Percentiles rank a stretch among this genome's conserved stretches.
Conservation (phyloP, 2,113 vertebrate species). For the Cottus gobio region DNA sequence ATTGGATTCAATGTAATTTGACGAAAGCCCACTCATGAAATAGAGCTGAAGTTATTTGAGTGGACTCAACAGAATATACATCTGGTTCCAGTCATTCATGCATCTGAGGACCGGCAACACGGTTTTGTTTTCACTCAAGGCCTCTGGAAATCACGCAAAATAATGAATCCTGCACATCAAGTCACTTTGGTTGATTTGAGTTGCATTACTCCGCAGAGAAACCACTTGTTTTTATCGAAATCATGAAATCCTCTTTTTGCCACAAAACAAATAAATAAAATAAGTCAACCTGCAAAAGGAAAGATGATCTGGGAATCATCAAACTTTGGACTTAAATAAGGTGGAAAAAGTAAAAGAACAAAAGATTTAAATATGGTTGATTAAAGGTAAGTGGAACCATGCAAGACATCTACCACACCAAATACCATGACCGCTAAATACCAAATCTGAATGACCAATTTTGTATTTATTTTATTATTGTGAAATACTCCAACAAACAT, state of each 20-base stretch:
- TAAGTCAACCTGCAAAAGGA: too few species aligned
- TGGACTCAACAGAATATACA: slow-evolving; percentile 17
- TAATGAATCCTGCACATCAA: neutral
- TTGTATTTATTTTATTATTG: neutral
- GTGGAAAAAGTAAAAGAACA: too few species aligned
- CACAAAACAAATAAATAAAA: too few species aligned
- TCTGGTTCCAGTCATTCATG: slow-evolving; percentile 1
- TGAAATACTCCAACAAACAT: neutral
- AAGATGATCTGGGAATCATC: too few species aligned
- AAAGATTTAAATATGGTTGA: too few species aligned
- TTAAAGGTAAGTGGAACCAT: neutral
- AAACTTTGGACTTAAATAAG: too few species aligned
- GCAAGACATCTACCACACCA: neutral
- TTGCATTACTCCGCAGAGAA: too few species aligned
- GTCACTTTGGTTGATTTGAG: neutral
- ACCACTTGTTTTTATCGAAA: too few species aligned
- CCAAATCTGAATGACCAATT: too few species aligned
- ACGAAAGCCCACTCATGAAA: neutral
- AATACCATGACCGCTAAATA: neutral
- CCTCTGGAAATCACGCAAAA: slow-evolving; percentile 13
- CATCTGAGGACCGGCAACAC: slow-evolving; percentile 5
- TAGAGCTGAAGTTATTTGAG: neutral
- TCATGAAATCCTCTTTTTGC: too few species aligned
- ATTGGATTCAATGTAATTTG: slow-evolving; percentile 30
- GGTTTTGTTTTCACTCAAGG: slow-evolving; percentile 11